These are phyloP conservation scores for Galerucella calmariensis DNA, from an alignment of 2,888 invertebrate genomes.

Conservation along the genomic window DNA sequence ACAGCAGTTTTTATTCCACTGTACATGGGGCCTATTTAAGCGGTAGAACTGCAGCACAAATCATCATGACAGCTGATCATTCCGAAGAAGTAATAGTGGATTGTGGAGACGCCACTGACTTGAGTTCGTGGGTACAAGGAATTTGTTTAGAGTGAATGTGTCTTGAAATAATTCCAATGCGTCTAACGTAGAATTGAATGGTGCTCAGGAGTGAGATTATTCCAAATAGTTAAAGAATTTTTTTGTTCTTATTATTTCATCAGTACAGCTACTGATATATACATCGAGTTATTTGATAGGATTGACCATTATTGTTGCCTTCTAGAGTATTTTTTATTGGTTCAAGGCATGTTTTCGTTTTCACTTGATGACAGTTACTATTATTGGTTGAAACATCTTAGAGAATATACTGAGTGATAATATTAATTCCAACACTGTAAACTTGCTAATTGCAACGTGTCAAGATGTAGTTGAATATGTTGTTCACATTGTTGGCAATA, in stretches of 20 bases:
- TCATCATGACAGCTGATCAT: constrained; percentile 73
- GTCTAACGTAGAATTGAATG: background rate
- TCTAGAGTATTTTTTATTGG: background rate
- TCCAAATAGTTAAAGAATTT: background rate
- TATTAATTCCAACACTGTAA: too few species aligned
- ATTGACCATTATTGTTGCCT: background rate
- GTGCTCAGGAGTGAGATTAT: constrained; percentile 8
- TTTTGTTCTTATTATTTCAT: background rate
- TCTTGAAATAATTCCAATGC: background rate
- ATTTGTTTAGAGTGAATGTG: constrained; percentile 75
- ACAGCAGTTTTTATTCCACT: constrained; percentile 93
- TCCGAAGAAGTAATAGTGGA: constrained; percentile 74
- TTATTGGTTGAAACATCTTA: too few species aligned
- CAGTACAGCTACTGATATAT: background rate
- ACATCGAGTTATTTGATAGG: background rate
- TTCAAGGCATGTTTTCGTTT: too few species aligned
- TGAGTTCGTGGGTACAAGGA: constrained; percentile 90
- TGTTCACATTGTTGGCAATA: too few species aligned
- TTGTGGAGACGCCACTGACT: constrained; percentile 77
- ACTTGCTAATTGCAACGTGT: too few species aligned
- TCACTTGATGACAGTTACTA: background rate
- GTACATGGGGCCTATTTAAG: constrained; percentile 94
- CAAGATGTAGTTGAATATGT: too few species aligned
- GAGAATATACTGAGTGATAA: too few species aligned
- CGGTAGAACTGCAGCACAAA: constrained; percentile 84